Evolutionary conservation across 92 coral and sea anemone genomes (phyloP).

Genomic region (Zoanthus sansibaricus): DNA sequence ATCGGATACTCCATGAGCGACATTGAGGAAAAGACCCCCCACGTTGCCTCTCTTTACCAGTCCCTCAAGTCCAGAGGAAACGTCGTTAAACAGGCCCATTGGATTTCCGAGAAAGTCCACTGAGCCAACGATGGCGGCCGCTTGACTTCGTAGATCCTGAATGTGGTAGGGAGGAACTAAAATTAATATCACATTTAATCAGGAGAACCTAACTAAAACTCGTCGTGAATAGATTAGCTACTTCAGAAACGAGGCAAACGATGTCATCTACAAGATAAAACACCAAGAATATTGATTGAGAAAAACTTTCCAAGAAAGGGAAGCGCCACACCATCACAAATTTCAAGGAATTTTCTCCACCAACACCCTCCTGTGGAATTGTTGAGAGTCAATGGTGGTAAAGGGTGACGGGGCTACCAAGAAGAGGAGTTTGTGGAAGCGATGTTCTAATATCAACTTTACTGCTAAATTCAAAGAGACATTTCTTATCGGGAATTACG

Average conservation of each 20-base stretch:
- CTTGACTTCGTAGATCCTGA: slow-evolving; percentile 94
- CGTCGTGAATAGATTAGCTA: too few species aligned
- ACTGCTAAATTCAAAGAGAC: too few species aligned
- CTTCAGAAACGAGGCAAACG: neutral
- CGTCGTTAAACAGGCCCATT: slow-evolving; percentile 97
- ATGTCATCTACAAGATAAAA: neutral
- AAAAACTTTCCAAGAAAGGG: neutral
- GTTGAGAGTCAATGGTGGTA: too few species aligned
- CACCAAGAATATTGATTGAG: neutral
- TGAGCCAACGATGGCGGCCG: slow-evolving; percentile 92
- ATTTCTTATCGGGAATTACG: too few species aligned
- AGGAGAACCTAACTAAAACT: too few species aligned
- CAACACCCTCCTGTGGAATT: too few species aligned
- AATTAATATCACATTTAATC: too few species aligned
- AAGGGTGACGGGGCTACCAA: too few species aligned
- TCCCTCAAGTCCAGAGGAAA: slow-evolving; percentile 96
- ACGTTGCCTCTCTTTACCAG: slow-evolving; percentile 96
- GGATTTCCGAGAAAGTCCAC: slow-evolving; percentile 98
- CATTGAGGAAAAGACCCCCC: slow-evolving; percentile 92
- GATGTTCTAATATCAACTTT: too few species aligned
- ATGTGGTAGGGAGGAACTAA: neutral
- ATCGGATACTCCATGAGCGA: slow-evolving; percentile 98
- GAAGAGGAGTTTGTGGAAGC: too few species aligned
- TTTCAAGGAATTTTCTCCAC: too few species aligned
- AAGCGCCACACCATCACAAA: too few species aligned